phyloP scores from a whole-genome alignment of 2,888 invertebrate genomes.

The Polydesmus complanatus region DNA sequence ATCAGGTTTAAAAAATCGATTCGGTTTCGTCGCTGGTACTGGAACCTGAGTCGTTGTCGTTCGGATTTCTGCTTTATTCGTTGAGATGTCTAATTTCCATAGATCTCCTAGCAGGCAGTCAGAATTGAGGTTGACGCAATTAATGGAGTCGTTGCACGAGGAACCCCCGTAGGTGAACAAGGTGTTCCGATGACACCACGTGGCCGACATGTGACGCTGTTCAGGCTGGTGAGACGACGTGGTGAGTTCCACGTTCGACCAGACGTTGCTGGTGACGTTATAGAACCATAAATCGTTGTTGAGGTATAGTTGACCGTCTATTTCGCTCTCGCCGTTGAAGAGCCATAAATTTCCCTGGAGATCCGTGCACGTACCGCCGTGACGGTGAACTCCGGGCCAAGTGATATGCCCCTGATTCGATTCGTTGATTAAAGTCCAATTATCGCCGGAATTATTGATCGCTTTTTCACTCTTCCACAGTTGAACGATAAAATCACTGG shows the following conservation, averaged over 20 bases:
- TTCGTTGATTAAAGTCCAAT: slow-evolving; percentile 1
- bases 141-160: background rate
- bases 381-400: slow-evolving; percentile 7
- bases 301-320: slow-evolving; percentile 1
- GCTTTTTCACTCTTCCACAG: background rate
- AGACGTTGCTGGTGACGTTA: background rate
- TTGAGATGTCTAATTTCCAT: slow-evolving; percentile 2
- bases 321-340: slow-evolving; percentile 9
- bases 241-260: slow-evolving; percentile 6
- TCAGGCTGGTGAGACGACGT: background rate
- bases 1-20: too few species aligned
- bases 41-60: background rate
- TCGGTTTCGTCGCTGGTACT: background rate
- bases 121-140: background rate
- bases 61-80: background rate
- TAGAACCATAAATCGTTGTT: slow-evolving; percentile 11
- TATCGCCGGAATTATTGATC: background rate
- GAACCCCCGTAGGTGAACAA: slow-evolving; percentile 8
- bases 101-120: slow-evolving; percentile 8
- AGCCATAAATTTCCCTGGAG: slow-evolving; percentile 6
- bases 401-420: background rate
- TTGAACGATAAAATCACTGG: slow-evolving; percentile 3
- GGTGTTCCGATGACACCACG: background rate
- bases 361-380: slow-evolving; percentile 9
- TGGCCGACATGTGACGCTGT: slow-evolving; percentile 2